Evolutionary conservation across 64 coral and sea anemone genomes (phyloP), one percentile per base, ranked within the genome.

Genomic region (Montipora efflorescens): DNA sequence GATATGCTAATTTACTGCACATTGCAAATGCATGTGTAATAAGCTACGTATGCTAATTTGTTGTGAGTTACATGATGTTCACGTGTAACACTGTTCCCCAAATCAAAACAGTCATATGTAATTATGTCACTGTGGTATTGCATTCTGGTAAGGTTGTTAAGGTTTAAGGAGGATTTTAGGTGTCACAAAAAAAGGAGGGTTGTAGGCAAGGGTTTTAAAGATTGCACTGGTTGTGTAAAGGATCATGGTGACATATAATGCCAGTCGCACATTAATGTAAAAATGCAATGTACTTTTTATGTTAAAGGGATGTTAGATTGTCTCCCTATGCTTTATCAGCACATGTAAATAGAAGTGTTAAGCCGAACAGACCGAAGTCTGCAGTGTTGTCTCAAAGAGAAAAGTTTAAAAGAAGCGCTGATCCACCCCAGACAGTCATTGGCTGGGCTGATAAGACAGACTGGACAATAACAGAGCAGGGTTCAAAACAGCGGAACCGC

Each of bases 271-370:
- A 9, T 25, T 44, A 2, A 11, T 67, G 15, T 12, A 0, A 2
- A 43, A 67, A 67, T 69, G 10, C 7, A 19, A 48, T 67, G 15
- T 70, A 15, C 59, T 68, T 50, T 86, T 74, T 68, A 21, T 48
- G 20, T 59, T 13, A 0, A 59, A 96, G 95, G 75, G 92, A 97
- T 80, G 84, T 90, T 5, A 59, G 28, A 22, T 50, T 94, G 67
- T 94, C 95, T 78, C 95, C 95, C 66, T 97, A 97, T 89, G 76
- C 95, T 15, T 8, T 92, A 23, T 90, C 95, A 20, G 72, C 78
- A 3, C 45, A 74, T 5, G 48, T 52, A 5, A 48, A 79, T 14
- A 80, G 47, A 13, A 71, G 55, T 47, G 71, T 67, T 64, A 87
- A 92, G 47, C 64, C 90, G 8, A 76, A 25, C 45, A 94, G 95